Evolutionary conservation across 2,113 vertebrate species (phyloP), one percentile per base, ranked within the genome.

Genomic region (Otis tarda): DNA sequence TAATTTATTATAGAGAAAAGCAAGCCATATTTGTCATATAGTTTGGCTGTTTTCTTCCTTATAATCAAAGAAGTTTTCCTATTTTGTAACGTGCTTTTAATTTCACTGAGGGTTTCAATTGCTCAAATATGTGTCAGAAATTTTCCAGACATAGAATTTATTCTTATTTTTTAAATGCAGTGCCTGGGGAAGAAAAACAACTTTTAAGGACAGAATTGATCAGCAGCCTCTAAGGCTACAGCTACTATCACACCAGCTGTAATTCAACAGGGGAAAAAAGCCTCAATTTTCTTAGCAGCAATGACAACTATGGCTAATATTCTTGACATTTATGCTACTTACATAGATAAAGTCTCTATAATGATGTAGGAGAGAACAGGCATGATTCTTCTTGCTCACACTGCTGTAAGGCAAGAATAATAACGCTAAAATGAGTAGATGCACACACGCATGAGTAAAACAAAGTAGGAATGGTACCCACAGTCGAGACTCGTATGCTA

Each of bases 301-400:
- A 20, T 84, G 91, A 95, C 39, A 96, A 96, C 87, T 84, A 89
- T 9, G 30, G 83, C 53, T 95, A 94, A 95, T 96, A 94, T 64
- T 76, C 81, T 91, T 17, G 2, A 91, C 81, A 53, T 87, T 95
- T 41, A 93, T 41, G 74, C 57, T 87, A 23, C 81, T 65, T 93
- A 71, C 65, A 89, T 12, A 90, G 83, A 90, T 45, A 91, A 91
- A 92, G 69, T 68, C 73, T 94, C 87, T 68, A 91, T 83, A 89
- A 7, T 31, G 69, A 73, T 65, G 56, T 13, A 37, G 25, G 25
- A 33, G 55, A 92, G 49, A 93, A 60, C 24, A 89, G 65, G 30
- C 52, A 41, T 35, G 61, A 57, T 91, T 87, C 43, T 84, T 94
- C 83, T 79, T 79, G 81, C 53, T 93, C 74, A 61, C 24, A 28